A percentile compares a stretch with the other conserved stretches of the same genome.
phyloP scores from a whole-genome alignment of 1,140 invertebrate species.

The Saccostrea echinata region DNA sequence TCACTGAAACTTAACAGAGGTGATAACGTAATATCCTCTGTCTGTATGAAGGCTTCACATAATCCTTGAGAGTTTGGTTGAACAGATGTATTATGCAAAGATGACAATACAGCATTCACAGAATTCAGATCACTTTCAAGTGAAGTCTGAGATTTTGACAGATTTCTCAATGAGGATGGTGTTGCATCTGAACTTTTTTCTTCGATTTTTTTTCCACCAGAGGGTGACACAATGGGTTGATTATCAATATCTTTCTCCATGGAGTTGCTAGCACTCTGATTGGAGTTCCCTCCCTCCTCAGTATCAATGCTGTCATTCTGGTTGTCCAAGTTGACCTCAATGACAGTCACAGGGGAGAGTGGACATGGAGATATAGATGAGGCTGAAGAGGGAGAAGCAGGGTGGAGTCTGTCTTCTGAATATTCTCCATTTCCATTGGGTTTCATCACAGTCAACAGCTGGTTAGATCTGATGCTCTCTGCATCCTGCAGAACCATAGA shows the following conservation, averaged over 20 bases:
- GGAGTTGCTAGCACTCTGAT: slow-evolving; percentile 16
- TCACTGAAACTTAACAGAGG: slow-evolving; percentile 61
- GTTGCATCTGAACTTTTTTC: background rate
- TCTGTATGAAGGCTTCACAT: slow-evolving; percentile 59
- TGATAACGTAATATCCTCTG: slow-evolving; percentile 65
- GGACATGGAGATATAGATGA: slow-evolving; percentile 67
- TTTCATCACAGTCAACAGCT: slow-evolving; percentile 27
- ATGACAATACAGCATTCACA: background rate
- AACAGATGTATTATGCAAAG: background rate
- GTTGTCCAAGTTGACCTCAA: slow-evolving; percentile 75
- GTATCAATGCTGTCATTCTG: slow-evolving; percentile 72
- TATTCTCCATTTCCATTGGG: slow-evolving; percentile 28
- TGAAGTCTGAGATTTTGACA: background rate
- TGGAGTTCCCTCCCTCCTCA: slow-evolving; percentile 55
- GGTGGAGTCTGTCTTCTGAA: slow-evolving; percentile 54
- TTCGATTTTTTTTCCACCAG: background rate
- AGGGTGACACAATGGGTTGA: background rate
- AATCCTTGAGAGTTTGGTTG: background rate
- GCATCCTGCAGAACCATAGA: slow-evolving; percentile 64
- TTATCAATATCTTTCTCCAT: slow-evolving; percentile 32
- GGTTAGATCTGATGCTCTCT: background rate
- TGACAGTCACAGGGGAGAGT: slow-evolving; percentile 74
- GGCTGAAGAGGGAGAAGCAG: slow-evolving; percentile 61
- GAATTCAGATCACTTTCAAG: background rate
- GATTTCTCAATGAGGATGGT: background rate